A percentile compares a stretch with the other conserved stretches of the same genome.
These are phyloP conservation scores for Helicolenus hilgendorfi DNA, from an alignment of 2,797 vertebrate species.

Conservation along the genomic window DNA sequence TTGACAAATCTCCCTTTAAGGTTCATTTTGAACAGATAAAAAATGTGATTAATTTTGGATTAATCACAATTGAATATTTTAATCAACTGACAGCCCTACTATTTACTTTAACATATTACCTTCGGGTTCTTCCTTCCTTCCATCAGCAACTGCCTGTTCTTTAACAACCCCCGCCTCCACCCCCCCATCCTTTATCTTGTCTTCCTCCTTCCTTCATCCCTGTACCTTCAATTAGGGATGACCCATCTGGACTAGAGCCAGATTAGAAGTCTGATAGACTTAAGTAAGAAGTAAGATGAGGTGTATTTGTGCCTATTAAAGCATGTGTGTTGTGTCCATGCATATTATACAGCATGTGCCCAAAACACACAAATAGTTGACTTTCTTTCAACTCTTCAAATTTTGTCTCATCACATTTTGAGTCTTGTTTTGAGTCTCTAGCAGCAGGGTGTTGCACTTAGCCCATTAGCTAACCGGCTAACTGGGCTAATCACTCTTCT, in stretches of 20 bases:
- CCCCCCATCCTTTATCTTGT: background rate
- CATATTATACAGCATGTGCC: background rate
- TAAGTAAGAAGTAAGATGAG: constrained; percentile 28
- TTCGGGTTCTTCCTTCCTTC: background rate
- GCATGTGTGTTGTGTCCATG: background rate
- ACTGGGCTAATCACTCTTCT: constrained; percentile 63
- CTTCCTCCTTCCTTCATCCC: constrained; percentile 39
- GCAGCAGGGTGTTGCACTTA: constrained; percentile 21
- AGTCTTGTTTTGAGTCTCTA: background rate
- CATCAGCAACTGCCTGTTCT: background rate
- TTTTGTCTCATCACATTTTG: background rate
- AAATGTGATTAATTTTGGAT: no score
- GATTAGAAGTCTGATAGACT: constrained; percentile 62
- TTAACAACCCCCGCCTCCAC: background rate
- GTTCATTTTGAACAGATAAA: no score
- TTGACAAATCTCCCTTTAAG: no score
- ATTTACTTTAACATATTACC: no score
- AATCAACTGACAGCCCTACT: no score
- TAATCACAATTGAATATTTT: no score
- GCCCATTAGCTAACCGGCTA: constrained; percentile 43
- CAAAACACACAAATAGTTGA: background rate
- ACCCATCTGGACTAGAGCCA: constrained; percentile 64
- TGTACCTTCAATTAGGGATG: constrained; percentile 48
- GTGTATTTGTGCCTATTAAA: background rate
- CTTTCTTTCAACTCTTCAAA: background rate